phyloP scores from a whole-genome alignment of 2,888 invertebrate genomes.

The Pseudococcus viburni region DNA sequence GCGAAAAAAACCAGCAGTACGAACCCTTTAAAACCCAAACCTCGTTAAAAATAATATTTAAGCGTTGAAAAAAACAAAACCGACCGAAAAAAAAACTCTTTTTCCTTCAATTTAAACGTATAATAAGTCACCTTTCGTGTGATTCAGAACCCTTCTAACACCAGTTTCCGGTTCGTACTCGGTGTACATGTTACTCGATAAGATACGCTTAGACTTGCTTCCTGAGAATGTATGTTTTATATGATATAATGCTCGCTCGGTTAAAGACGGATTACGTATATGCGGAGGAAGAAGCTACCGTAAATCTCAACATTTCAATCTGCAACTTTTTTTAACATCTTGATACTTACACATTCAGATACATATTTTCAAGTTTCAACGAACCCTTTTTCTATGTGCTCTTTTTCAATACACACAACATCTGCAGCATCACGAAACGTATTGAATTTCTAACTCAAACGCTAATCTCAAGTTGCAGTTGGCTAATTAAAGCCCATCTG shows the following conservation, averaged over 20 bases:
- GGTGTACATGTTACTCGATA: conserved; percentile 46
- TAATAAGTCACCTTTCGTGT: conserved; percentile 65
- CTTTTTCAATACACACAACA: neutral
- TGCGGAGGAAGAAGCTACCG: conserved; percentile 40
- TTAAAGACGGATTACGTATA: conserved; percentile 37
- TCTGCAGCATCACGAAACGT: conserved; percentile 33
- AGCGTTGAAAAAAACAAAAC: conserved; percentile 55
- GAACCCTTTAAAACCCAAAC: conserved; percentile 54
- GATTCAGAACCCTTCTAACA: conserved; percentile 62
- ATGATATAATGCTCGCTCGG: conserved; percentile 29
- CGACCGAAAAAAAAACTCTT: conserved; percentile 21
- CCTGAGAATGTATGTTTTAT: conserved; percentile 51
- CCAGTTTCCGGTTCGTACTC: conserved; percentile 59
- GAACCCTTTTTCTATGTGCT: neutral
- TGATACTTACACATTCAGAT: neutral
- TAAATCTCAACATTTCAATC: conserved; percentile 47
- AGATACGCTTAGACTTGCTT: conserved; percentile 42
- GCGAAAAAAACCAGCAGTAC: conserved; percentile 13
- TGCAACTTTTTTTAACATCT: conserved; percentile 49
- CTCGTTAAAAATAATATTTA: conserved; percentile 64
- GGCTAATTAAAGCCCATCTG: neutral
- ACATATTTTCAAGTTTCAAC: conserved; percentile 8
- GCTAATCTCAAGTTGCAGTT: neutral
- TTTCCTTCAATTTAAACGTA: conserved; percentile 62
- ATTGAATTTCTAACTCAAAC: neutral